Evolutionary conservation across 2,888 invertebrate species (phyloP), one percentile per base, ranked within the genome.

Genomic region (Clunio marinus): DNA sequence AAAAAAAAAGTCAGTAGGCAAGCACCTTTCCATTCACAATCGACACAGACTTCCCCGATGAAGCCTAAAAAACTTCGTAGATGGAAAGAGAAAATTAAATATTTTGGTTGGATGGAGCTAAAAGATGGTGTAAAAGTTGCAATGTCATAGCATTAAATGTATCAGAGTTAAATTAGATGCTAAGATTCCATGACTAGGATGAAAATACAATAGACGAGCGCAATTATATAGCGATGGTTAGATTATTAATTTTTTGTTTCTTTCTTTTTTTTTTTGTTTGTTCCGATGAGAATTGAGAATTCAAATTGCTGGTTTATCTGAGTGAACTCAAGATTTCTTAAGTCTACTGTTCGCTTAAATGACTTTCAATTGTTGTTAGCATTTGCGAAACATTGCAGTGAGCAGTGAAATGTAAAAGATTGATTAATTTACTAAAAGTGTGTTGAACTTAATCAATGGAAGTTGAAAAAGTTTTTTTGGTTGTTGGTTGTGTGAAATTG

Each of bases 141-240:
- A 62, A 20, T 62, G 62, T 62, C 62, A 62, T 62, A 62, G 62
- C 62, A 62, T 28, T 62, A 62, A 62, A 62, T 62, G 62, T 62
- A 62, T 62, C 37, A 41, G 59, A 15, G 13, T 20, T 15, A 32
- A 28, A 59, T 32, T 59, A 59, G 32, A 32, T 59, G 59, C 28
- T 32, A 59, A 41, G 62, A 62, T 41, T 62, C 62, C 62, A 62
- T 62, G 62, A 62, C 62, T 62, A 1, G 7, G 59, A 24, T 15
- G 32, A 32, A 32, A 59, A 28, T 32, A 59, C 59, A 59, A 32
- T 15, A 32, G 59, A 15, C 32, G 28, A 15, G 17, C 32, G 59
- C 28, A 32, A 28, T 32, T 32, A 32, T 41, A 41, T 28, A 32
- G 59, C n/a, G 59, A 59, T 62, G 62, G 62, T 41, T 15, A 41